Base-by-base conservation (phyloP, 2,113 vertebrate genomes). In the Labeo catla region DNA sequence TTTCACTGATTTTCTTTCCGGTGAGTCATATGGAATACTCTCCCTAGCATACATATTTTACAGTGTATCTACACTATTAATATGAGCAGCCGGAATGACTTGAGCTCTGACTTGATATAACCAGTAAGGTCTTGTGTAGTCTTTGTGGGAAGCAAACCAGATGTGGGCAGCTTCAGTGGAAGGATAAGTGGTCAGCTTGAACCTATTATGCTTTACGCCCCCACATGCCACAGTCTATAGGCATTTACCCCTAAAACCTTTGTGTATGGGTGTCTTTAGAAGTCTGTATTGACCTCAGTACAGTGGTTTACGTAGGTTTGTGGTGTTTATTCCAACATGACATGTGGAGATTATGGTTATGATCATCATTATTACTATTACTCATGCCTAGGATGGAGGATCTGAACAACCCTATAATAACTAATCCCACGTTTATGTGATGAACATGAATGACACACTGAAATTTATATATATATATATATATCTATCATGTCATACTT, bases 121-220 rank as follows among this genome's bases (percentile, higher is more conserved):
- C 54, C 45, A 74, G 21, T 13, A 3, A 21, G 16, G 13, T n/a
- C 8, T 78, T 10, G 34, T 34, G 49, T 34, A 54, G 23, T 28
- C n/a, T 16, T 8, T 6, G 9, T 21, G 19, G 28, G 76, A 79
- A 79, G 54, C 9, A 80, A 61, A 80, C 34, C 77, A 80, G 77
- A 80, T 80, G 77, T 80, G 77, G 54, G 10, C 77, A n/a, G 77
- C 36, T 61, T 79, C 84, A 12, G 45, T 70, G 23, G 39, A 81
- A 84, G 86, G 45, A 92, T 88, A 91, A 54, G 73, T 86, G 16
- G 28, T 89, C 91, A 92, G 86, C 91, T 84, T 92, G 91, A 92
- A 91, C 87, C 89, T 78, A 91, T 93, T 92, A 91, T 83, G 21
- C 89, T 90, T 87, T 84, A 91, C 77, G 36, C 85, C 45, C 45